Conservation (phyloP, 2,113 vertebrate genomes). For the Lasiurus cinereus region DNA sequence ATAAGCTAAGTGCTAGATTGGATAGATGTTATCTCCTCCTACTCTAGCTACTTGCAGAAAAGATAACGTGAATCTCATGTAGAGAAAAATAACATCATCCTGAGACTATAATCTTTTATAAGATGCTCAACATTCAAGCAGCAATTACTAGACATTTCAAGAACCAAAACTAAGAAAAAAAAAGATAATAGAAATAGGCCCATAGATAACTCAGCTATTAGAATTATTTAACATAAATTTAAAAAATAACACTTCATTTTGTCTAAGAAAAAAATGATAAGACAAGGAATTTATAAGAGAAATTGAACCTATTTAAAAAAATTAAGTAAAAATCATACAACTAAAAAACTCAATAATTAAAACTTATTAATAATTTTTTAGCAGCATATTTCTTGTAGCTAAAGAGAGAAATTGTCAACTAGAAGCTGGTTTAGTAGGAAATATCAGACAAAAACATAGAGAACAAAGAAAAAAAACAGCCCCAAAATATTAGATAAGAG, state of each 20-base stretch:
- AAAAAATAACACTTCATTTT: slow-evolving; percentile 21
- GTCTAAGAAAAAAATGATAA: neutral
- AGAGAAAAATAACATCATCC: neutral
- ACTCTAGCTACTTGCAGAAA: neutral
- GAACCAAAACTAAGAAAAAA: neutral
- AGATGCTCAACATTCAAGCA: neutral
- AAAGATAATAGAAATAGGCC: neutral
- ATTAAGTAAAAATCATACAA: slow-evolving; percentile 33
- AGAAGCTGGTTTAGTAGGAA: slow-evolving; percentile 18
- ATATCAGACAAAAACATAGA: slow-evolving; percentile 12
- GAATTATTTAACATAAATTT: neutral
- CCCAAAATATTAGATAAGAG: neutral
- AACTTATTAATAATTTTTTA: neutral
- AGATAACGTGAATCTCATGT: neutral
- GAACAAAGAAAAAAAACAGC: neutral
- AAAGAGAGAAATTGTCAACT: slow-evolving; percentile 42
- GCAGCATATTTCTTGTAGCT: neutral
- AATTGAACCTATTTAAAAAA: neutral
- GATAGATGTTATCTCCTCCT: neutral
- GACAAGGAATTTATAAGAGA: slow-evolving; percentile 24
- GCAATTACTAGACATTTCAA: neutral
- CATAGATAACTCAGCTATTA: neutral
- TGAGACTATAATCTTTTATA: neutral
- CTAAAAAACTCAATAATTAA: slow-evolving; percentile 5
- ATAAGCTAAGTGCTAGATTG: neutral